phyloP scores from a whole-genome alignment of 1,140 invertebrate species.

The Pygmarrhopalites habei region DNA sequence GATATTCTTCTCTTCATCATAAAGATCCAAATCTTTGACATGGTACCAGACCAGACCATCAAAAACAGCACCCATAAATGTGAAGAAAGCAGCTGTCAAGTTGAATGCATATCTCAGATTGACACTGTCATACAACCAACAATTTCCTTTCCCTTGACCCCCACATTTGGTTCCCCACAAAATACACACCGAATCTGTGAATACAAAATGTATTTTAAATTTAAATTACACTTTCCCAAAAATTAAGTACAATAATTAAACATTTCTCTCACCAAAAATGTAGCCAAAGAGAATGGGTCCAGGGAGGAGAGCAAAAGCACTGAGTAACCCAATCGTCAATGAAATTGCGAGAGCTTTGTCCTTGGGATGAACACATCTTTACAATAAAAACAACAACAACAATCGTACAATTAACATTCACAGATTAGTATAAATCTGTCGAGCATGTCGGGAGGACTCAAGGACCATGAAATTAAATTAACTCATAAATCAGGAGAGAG shows the following conservation, averaged over 20 bases:
- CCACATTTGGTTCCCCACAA: conserved; percentile 28
- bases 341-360: conserved; percentile 43
- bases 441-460: no score
- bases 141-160: conserved; percentile 27
- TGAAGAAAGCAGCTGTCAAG: conserved; percentile 33
- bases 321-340: conserved; percentile 29
- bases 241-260: no score
- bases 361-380: conserved; percentile 41
- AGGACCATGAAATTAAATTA: no score
- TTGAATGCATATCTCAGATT: conserved; percentile 35
- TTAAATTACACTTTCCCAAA: no score
- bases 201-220: not conserved
- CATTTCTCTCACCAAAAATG: conserved; percentile 25
- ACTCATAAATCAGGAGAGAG: no score
- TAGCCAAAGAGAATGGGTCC: conserved; percentile 35
- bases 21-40: conserved; percentile 35
- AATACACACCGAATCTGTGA: conserved; percentile 31
- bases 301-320: conserved; percentile 30
- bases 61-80: conserved; percentile 26
- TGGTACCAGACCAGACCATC: conserved; percentile 33
- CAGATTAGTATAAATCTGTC: no score
- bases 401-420: no score
- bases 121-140: conserved; percentile 33
- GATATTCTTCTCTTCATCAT: conserved; percentile 22
- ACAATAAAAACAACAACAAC: no score